Conservation (phyloP, 1,140 invertebrate genomes). For the Procambarus virginalis region DNA sequence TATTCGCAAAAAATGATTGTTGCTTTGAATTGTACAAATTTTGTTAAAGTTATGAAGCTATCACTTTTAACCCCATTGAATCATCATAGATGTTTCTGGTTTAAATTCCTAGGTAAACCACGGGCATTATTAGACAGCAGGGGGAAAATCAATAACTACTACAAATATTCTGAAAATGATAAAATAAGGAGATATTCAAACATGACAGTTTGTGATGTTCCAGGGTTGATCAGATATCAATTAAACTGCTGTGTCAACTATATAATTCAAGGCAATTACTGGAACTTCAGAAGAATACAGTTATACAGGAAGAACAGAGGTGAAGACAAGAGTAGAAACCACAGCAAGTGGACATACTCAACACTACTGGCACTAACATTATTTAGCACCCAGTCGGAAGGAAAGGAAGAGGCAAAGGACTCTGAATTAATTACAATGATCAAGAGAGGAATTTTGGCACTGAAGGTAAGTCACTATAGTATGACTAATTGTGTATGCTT, state of each 20-base stretch:
- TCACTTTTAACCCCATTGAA: background rate
- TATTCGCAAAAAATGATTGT: background rate
- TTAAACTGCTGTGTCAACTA: too few relatives aligned
- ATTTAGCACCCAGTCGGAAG: slow-evolving; percentile 29
- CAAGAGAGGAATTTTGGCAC: slow-evolving; percentile 55
- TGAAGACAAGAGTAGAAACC: background rate
- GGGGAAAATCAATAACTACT: background rate
- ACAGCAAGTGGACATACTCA: background rate
- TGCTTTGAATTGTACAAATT: background rate
- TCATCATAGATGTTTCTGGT: background rate
- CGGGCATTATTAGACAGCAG: background rate
- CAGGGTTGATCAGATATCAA: background rate
- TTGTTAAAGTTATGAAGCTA: background rate
- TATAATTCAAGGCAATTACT: background rate
- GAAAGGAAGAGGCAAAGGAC: slow-evolving; percentile 29
- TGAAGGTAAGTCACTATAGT: slow-evolving; percentile 34
- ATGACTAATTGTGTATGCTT: background rate
- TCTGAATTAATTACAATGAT: slow-evolving; percentile 58
- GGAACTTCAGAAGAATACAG: background rate
- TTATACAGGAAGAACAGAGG: background rate
- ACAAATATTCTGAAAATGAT: background rate
- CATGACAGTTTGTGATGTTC: background rate
- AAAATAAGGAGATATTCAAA: background rate
- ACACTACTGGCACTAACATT: slow-evolving; percentile 29
- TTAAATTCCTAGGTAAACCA: background rate